Base-by-base conservation (phyloP, 2,797 vertebrate species). In the Xenentodon cancila region DNA sequence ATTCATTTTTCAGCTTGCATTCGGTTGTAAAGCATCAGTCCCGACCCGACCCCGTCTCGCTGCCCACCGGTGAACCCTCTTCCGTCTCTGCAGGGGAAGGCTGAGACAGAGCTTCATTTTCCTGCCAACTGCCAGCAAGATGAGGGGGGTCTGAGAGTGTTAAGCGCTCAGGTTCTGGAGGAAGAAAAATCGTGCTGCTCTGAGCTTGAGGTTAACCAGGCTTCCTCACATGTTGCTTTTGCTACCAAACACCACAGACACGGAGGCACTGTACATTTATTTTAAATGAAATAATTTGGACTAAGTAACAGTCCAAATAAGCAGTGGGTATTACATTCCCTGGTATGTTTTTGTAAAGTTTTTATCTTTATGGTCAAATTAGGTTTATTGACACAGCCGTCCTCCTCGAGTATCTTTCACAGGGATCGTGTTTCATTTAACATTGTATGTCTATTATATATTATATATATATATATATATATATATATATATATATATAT, bases 311-410 rank as follows among this genome's bases (percentile, higher is more conserved):
- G 30, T 37, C 58, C 47, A 71, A 64, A 57, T 19, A 50, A 57
- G 52, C 34, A 53, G 15, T 44, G 21, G 21, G 49, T 53, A 30
- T 71, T 59, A 56, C 1, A 69, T 77, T 64, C 61, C 45, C 30
- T 72, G 54, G 22, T 52, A 22, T 63, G 27, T 64, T 51, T 70
- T 59, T 48, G 15, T 16, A 56, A 20, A n/a, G 20, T 59, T 52
- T 27, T 47, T 30, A 37, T 56, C 47, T 16, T 50, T 55, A 54
- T 53, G 53, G 58, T 69, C 25, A 54, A 63, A 53, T 60, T 25
- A 52, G 30, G 46, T 80, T 73, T 73, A 66, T 81, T 81, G 76
- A 34, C 48, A 51, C 48, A 69, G 56, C 25, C 25, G 3, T 55
- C 18, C 21, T 20, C 61, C 55, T 75, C 43, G 34, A 25, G 42